These are phyloP conservation scores for Ameiurus melas DNA, from an alignment of 2,113 vertebrate genomes.

Conservation along the genomic window DNA sequence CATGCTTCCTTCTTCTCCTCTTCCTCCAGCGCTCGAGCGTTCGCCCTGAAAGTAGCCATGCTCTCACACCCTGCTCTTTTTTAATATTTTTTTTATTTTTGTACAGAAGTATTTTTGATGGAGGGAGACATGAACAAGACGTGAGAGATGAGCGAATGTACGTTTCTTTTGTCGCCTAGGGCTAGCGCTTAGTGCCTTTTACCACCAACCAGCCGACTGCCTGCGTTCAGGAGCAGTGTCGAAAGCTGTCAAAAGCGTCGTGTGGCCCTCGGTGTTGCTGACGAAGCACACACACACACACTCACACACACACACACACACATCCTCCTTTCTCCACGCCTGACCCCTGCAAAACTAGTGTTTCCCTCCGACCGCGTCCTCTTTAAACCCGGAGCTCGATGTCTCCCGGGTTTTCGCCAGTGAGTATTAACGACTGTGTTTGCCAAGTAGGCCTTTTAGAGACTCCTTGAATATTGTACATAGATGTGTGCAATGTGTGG, in stretches of 20 bases:
- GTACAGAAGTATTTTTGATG: constrained; percentile 62
- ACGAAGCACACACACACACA: not conserved
- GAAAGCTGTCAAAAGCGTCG: constrained; percentile 5
- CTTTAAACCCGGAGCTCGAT: not conserved
- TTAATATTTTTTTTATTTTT: constrained; percentile 65
- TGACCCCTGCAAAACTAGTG: constrained; percentile 33
- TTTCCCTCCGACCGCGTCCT: not conserved
- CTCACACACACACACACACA: not conserved
- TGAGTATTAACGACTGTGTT: constrained; percentile 48
- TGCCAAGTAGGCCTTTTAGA: constrained; percentile 46
- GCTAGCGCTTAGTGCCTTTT: constrained; percentile 77
- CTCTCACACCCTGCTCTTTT: constrained; percentile 49
- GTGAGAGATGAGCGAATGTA: constrained; percentile 71
- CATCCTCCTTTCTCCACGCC: not conserved
- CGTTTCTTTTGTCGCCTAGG: constrained; percentile 71
- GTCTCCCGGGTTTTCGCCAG: constrained; percentile 23
- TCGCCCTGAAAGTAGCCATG: constrained; percentile 68
- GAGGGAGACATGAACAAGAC: constrained; percentile 57
- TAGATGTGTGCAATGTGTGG: constrained; percentile 44
- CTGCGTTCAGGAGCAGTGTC: not conserved
- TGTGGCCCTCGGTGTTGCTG: constrained; percentile 14
- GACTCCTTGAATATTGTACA: constrained; percentile 44
- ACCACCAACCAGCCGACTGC: constrained; percentile 53
- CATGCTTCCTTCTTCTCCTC: constrained; percentile 6
- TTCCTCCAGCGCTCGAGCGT: constrained; percentile 12